Evolutionary conservation across 2,113 vertebrate species (phyloP).

Genomic region (Turnix velox): DNA sequence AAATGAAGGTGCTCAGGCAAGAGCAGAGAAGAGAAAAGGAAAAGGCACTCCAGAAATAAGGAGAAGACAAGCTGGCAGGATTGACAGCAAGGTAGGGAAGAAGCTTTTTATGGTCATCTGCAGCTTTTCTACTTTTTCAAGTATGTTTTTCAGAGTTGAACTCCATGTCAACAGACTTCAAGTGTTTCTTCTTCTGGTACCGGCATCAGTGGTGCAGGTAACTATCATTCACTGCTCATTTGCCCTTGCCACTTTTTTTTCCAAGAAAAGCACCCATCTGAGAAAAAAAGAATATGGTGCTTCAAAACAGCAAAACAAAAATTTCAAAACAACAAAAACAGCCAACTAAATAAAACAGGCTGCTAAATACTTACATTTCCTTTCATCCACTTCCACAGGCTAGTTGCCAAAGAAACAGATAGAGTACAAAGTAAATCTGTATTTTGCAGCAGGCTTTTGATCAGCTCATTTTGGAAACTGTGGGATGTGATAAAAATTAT

Average conservation of each 20-base stretch:
- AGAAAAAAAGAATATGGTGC: neutral
- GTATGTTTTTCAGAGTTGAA: neutral
- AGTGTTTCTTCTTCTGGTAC: neutral
- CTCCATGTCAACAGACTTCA: neutral
- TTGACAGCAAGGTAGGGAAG: neutral
- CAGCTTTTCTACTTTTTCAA: neutral
- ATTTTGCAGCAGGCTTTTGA: neutral
- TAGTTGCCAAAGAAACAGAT: neutral
- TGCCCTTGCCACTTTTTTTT: neutral
- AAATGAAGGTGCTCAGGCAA: neutral
- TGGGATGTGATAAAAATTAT: neutral
- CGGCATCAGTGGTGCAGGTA: neutral
- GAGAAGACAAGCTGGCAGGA: neutral
- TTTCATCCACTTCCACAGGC: neutral
- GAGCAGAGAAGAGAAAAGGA: neutral
- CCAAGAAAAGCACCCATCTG: neutral
- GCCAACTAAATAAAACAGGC: neutral
- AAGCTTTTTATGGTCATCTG: neutral
- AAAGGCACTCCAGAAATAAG: neutral
- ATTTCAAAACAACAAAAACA: neutral
- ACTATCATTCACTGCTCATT: neutral
- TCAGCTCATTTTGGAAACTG: neutral
- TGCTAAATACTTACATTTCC: neutral
- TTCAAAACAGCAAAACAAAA: neutral
- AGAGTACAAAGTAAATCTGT: neutral